Evolutionary conservation across 2,797 vertebrate genomes (phyloP).

Genomic region (Ctenopoma kingsleyae): DNA sequence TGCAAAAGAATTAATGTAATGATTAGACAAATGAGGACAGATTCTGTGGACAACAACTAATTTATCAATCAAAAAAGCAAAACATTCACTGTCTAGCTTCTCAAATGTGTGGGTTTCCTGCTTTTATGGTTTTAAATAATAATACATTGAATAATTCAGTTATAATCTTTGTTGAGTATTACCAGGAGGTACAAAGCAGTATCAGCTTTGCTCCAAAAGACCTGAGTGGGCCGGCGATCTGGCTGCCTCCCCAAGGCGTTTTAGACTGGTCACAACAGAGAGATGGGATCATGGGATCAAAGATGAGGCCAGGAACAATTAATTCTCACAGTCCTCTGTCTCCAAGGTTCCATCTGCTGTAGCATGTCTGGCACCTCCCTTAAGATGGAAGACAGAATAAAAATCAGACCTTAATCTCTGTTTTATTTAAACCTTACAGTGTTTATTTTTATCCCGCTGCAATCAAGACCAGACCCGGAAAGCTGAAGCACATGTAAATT

Average conservation of each 20-base stretch:
- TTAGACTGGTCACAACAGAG: conserved; percentile 35
- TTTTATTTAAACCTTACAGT: neutral
- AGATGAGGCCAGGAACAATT: neutral
- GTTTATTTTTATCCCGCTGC: neutral
- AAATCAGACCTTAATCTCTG: conserved; percentile 8
- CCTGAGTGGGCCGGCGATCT: neutral
- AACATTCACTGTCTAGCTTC: no score
- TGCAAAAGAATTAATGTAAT: no score
- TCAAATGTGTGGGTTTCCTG: no score
- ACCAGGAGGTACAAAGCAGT: no score
- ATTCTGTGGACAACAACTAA: no score
- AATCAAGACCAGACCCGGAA: neutral
- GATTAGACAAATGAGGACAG: no score
- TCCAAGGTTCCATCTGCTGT: conserved; percentile 28
- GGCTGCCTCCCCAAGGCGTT: conserved; percentile 19
- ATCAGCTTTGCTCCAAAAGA: conserved; percentile 13
- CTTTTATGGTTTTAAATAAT: no score
- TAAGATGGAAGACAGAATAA: neutral
- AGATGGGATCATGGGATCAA: conserved; percentile 35
- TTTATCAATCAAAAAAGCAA: no score
- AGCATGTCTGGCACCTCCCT: neutral
- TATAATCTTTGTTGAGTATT: no score
- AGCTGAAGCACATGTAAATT: neutral
- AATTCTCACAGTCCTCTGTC: neutral
- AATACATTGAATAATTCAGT: no score